Base-by-base conservation (phyloP, 2,113 vertebrate species). In the Halichoeres trimaculatus region DNA sequence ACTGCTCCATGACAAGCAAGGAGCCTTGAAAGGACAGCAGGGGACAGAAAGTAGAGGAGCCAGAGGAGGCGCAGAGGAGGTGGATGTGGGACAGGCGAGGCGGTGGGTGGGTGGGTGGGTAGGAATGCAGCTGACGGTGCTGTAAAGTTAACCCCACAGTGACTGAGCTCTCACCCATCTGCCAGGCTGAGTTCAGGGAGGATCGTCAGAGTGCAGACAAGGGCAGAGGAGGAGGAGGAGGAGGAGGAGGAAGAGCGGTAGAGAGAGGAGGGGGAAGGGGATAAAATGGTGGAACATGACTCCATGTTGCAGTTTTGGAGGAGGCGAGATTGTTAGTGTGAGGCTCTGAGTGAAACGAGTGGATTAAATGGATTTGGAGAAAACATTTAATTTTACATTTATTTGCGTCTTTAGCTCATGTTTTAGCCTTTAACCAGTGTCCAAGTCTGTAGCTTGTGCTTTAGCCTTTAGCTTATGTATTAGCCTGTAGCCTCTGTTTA, bases 11-110 rank as follows among this genome's bases (percentile, higher is more conserved):
- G 54, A 80, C 64, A 76, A 71, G 66, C 12, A 76, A 80, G 59
- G 56, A 56, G 55, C 59, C 50, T 78, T 75, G 43, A 59, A 81
- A 70, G 62, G 70, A 80, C 59, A 70, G 34, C 60, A 65, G 52
- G 70, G 57, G 11, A 57, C n/a, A 59, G 40, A 36, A 48, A 10
- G 26, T 65, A 59, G 24, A 61, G 62, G 65, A 45, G 30, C 13
- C 40, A 35, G 54, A 60, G 70, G 34, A 67, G 45, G 63, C 30
- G 17, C 22, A 57, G 67, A 68, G 5, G 34, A 63, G 59, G 54
- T 51, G 7, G 50, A 55, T 75, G 59, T 22, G 38, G 26, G 60
- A 43, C 67, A 76, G 35, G 13, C 5, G 10, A 59, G 17, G 30
- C 57, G 35, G 48, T 40, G n/a, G n/a, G n/a, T n/a, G n/a, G n/a